These are phyloP conservation scores for Actinia equina DNA, from an alignment of 64 coral and sea anemone genomes.

Conservation along the genomic window DNA sequence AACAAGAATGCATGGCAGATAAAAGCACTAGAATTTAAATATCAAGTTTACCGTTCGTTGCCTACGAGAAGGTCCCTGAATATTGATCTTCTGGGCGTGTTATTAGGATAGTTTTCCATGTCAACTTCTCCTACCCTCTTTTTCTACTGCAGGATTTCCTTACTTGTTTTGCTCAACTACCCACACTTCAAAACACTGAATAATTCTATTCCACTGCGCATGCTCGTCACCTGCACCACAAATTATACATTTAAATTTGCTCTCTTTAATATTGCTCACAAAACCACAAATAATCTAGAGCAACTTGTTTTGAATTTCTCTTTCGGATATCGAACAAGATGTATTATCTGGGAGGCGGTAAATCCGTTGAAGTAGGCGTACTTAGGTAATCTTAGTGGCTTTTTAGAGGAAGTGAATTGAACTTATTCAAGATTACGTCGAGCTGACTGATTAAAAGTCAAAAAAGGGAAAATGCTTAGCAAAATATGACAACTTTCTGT, in stretches of 20 bases:
- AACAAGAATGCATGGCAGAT: background rate
- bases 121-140: background rate
- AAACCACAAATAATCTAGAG: background rate
- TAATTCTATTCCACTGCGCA: background rate
- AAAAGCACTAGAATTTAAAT: background rate
- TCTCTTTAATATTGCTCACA: background rate
- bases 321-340: background rate
- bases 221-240: background rate
- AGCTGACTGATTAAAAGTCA: no score
- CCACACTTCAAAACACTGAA: background rate
- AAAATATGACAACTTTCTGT: no score
- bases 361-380: background rate
- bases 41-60: background rate
- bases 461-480: no score
- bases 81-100: slow-evolving; percentile 21
- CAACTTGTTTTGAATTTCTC: background rate
- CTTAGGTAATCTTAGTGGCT: background rate
- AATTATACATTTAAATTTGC: background rate
- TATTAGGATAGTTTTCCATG: background rate
- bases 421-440: no score
- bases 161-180: background rate
- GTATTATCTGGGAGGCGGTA: background rate
- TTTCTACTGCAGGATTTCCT: background rate
- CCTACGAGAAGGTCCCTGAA: slow-evolving; percentile 10
- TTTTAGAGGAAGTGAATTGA: no score